phyloP scores from a whole-genome alignment of 2,797 vertebrate genomes.

The Erpetoichthys calabaricus region DNA sequence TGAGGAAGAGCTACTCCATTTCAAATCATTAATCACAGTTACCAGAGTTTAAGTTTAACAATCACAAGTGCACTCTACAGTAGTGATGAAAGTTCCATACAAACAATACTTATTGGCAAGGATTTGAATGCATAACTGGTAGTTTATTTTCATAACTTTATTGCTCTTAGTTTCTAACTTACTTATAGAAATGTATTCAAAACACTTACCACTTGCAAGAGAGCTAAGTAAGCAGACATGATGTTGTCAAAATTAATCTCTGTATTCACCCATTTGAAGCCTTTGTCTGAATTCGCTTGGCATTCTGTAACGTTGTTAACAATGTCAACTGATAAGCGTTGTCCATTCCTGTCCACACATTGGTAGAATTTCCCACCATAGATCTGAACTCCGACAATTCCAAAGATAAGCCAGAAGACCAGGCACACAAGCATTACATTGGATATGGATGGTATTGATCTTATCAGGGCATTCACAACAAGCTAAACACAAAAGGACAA shows the following conservation, averaged over 20 bases:
- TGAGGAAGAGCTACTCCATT: no score
- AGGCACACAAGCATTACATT: slow-evolving; percentile 5
- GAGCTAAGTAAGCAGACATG: slow-evolving; percentile 11
- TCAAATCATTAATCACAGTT: no score
- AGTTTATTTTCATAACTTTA: no score
- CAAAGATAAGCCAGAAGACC: slow-evolving; percentile 12
- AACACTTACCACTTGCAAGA: slow-evolving; percentile 12
- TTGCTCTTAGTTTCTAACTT: no score
- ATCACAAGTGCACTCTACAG: no score
- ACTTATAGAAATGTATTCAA: no score
- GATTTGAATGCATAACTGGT: no score
- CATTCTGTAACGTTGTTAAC: slow-evolving; percentile 9
- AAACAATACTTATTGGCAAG: no score
- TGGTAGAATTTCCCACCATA: slow-evolving; percentile 9
- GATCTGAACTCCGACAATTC: slow-evolving; percentile 4
- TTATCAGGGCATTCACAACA: slow-evolving; percentile 4
- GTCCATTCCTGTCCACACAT: slow-evolving; percentile 8
- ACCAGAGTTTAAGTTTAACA: no score
- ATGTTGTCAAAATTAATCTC: slow-evolving; percentile 12
- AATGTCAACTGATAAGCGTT: slow-evolving; percentile 2
- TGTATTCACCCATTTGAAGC: slow-evolving; percentile 9
- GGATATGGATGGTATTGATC: not conserved
- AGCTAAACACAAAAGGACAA: slow-evolving; percentile 10
- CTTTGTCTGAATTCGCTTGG: slow-evolving; percentile 2
- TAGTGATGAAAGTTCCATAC: no score